Evolutionary conservation across 2,113 vertebrate genomes (phyloP).

Genomic region (Eira barbara): DNA sequence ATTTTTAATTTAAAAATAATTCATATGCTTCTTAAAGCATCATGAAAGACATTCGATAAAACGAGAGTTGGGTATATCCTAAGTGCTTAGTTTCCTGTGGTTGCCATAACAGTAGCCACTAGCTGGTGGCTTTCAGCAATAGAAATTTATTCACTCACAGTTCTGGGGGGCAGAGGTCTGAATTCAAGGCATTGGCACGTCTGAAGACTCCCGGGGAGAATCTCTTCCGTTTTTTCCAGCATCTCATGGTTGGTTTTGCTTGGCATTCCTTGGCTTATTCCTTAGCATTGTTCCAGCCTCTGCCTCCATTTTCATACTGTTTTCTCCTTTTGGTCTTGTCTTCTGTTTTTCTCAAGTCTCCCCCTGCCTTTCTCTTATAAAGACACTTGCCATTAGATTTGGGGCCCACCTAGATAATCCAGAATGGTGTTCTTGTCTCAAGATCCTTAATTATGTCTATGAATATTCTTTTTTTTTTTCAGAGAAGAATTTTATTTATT

Average conservation of each 20-base stretch:
- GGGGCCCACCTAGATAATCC: background rate
- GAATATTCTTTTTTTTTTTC: background rate
- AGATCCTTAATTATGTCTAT: background rate
- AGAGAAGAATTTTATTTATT: background rate
- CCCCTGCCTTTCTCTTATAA: background rate
- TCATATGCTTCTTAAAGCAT: background rate
- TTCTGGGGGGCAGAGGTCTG: background rate
- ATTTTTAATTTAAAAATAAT: background rate
- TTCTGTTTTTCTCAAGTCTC: background rate
- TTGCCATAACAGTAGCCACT: background rate
- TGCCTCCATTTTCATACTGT: background rate
- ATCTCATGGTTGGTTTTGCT: background rate
- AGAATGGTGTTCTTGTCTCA: background rate
- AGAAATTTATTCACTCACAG: background rate
- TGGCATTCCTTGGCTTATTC: background rate
- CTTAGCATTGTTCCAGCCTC: background rate
- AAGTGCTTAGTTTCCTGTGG: background rate
- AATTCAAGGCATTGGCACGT: background rate
- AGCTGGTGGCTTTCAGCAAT: background rate
- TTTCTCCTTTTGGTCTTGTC: background rate
- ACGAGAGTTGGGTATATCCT: background rate
- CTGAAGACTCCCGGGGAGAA: too few relatives aligned
- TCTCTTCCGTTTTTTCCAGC: fast-evolving
- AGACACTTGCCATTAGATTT: background rate
- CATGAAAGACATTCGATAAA: background rate